Percentiles rank a stretch among this genome's conserved stretches.
Conservation (phyloP, 2,797 vertebrate genomes). For the Ptychobarbus kaznakovi region DNA sequence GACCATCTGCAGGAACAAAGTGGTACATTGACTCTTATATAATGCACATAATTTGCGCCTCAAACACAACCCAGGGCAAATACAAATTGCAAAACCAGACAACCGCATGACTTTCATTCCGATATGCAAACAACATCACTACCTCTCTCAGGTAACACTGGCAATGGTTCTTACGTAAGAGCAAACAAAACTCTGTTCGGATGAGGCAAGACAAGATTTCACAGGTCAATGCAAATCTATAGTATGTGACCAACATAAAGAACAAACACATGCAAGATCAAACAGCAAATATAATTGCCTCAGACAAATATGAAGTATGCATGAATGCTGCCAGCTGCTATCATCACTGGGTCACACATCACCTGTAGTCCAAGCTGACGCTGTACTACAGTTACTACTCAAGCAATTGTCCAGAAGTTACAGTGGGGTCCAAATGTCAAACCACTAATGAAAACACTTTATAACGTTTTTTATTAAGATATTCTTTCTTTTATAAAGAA, state of each 20-base stretch:
- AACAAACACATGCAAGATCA: neutral
- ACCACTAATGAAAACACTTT: neutral
- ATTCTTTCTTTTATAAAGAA: neutral
- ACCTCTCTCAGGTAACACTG: slow-evolving; percentile 12
- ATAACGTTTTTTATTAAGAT: too few relatives aligned
- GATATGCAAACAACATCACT: slow-evolving; percentile 29
- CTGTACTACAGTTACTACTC: neutral
- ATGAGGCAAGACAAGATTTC: slow-evolving; percentile 3
- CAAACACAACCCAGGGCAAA: slow-evolving; percentile 15
- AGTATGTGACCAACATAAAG: neutral
- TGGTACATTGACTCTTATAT: slow-evolving; percentile 19
- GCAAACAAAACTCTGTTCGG: neutral
- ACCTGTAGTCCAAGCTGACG: neutral
- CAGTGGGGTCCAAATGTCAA: neutral
- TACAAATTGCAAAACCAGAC: neutral
- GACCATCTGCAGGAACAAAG: slow-evolving; percentile 10
- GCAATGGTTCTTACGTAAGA: neutral
- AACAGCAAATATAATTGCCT: neutral
- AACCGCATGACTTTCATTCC: slow-evolving; percentile 29
- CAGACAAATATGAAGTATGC: neutral
- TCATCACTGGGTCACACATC: neutral
- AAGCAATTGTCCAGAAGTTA: neutral
- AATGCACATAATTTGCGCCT: neutral
- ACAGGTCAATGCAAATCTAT: neutral
- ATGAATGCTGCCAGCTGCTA: neutral